These are phyloP conservation scores for Limnephilus rhombicus DNA, from an alignment of 2,888 invertebrate species.

Conservation along the genomic window DNA sequence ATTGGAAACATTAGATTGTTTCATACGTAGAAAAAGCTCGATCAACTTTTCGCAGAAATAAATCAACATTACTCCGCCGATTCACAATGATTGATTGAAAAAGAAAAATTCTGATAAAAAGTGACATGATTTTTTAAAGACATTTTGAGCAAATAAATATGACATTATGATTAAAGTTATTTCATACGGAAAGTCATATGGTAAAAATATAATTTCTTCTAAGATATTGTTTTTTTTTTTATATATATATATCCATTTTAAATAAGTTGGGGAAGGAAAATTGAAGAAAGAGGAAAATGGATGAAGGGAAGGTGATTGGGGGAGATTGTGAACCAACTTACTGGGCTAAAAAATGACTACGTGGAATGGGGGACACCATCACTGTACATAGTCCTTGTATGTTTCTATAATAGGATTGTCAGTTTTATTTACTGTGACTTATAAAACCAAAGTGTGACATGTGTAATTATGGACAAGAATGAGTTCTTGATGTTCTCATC, in stretches of 20 bases:
- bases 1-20: not conserved
- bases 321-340: not conserved
- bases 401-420: no score
- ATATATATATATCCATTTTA: not conserved
- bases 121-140: not conserved
- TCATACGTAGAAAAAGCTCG: not conserved
- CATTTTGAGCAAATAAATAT: not conserved
- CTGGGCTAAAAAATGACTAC: not conserved
- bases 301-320: not conserved
- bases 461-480: no score
- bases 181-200: not conserved
- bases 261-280: not conserved
- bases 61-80: not conserved
- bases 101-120: not conserved
- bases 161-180: not conserved
- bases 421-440: no score
- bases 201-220: not conserved
- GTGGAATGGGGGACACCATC: no score
- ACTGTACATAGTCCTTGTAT: no score
- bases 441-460: no score
- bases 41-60: not conserved
- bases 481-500: no score
- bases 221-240: not conserved
- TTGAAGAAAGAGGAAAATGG: not conserved
- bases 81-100: not conserved